Percentiles rank a stretch among this genome's conserved stretches.
Conservation (phyloP, 2,113 vertebrate species). For the Ammodytes marinus region DNA sequence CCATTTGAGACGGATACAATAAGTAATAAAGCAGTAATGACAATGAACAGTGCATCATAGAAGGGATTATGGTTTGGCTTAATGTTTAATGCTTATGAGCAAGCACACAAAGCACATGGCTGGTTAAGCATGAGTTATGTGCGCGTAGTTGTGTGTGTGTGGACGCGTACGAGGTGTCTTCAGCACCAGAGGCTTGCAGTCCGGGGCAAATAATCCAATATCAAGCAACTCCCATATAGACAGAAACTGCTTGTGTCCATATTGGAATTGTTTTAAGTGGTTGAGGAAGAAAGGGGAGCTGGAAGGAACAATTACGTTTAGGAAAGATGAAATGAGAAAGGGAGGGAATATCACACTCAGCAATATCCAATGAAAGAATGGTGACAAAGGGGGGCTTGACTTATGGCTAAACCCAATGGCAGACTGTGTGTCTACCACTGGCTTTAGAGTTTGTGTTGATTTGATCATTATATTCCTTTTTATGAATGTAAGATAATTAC, state of each 20-base stretch:
- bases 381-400: neutral
- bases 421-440: neutral
- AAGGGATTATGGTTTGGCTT: conserved; percentile 53
- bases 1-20: conserved; percentile 65
- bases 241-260: neutral
- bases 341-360: neutral
- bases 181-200: neutral
- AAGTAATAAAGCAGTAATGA: conserved; percentile 68
- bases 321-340: conserved; percentile 15
- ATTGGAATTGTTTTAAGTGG: neutral
- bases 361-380: neutral
- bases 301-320: conserved; percentile 3
- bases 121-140: conserved; percentile 68
- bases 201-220: neutral
- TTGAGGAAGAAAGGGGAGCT: conserved; percentile 1
- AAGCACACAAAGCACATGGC: conserved; percentile 70
- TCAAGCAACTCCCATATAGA: neutral
- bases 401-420: neutral
- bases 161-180: neutral
- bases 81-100: conserved; percentile 60
- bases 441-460: no score
- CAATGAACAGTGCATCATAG: conserved; percentile 42
- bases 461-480: neutral
- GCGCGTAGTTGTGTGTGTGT: neutral
- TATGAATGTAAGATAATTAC: neutral